Percentiles rank a stretch among this genome's conserved stretches.
Evolutionary conservation across 2,797 vertebrate species (phyloP).

Genomic region (Rhinophrynus dorsalis): DNA sequence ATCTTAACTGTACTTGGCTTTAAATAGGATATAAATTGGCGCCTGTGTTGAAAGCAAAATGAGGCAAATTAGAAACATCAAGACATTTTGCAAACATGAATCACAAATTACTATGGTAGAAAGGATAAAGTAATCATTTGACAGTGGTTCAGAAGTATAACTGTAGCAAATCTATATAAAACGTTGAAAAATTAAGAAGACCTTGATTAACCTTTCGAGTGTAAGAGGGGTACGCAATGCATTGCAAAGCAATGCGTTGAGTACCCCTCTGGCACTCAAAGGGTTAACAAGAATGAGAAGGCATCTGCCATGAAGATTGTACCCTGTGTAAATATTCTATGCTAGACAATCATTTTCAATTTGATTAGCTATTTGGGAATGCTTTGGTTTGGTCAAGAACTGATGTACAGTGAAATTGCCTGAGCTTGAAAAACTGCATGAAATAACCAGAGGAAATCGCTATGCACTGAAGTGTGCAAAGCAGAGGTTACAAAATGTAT

Average conservation of each 20-base stretch:
- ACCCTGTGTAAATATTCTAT: slow-evolving; percentile 13
- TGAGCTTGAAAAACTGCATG: slow-evolving; percentile 10
- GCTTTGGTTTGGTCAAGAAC: slow-evolving; percentile 8
- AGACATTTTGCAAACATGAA: too few species aligned
- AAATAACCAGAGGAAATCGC: slow-evolving; percentile 14
- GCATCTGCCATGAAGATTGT: slow-evolving; percentile 8
- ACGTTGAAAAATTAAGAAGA: slow-evolving; percentile 13
- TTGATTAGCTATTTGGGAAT: slow-evolving; percentile 20
- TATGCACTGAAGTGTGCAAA: slow-evolving; percentile 24
- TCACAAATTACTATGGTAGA: too few species aligned
- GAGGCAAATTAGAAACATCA: too few species aligned
- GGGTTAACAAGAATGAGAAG: slow-evolving; percentile 1
- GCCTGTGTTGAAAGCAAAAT: too few species aligned
- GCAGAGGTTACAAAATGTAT: background rate
- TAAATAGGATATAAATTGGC: too few species aligned
- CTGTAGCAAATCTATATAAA: background rate
- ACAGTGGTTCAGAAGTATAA: background rate
- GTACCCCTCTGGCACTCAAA: too few species aligned
- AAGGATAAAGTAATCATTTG: too few species aligned
- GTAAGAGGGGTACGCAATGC: too few species aligned
- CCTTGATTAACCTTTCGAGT: too few species aligned
- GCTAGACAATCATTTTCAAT: background rate
- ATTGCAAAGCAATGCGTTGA: too few species aligned
- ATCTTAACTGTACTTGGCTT: too few species aligned
- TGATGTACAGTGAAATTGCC: slow-evolving; percentile 22